phyloP scores from a whole-genome alignment of 2,113 vertebrate species.

The Ondatra zibethicus region DNA sequence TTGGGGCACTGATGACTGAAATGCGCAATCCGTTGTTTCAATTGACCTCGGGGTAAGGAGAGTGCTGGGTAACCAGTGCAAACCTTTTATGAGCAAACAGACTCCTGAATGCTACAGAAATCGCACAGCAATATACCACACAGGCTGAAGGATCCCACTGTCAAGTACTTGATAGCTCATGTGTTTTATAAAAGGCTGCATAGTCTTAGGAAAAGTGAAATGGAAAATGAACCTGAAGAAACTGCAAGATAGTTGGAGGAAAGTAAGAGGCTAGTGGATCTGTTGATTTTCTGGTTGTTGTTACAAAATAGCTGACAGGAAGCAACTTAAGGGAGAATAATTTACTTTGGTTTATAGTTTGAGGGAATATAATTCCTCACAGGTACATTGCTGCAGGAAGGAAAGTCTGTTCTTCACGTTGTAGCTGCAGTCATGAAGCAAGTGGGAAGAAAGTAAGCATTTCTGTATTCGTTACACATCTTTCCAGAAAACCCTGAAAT shows the following conservation, averaged over 20 bases:
- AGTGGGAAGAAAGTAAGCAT: not conserved
- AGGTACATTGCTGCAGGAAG: too few relatives aligned
- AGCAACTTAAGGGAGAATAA: not conserved
- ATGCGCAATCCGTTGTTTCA: constrained; percentile 57
- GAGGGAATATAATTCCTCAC: too few relatives aligned
- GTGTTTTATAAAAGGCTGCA: not conserved
- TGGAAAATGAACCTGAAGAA: not conserved
- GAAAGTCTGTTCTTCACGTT: not conserved
- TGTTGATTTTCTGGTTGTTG: not conserved
- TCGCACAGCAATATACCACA: not conserved
- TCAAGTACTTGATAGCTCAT: not conserved
- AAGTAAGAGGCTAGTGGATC: not conserved
- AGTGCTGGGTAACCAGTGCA: not conserved
- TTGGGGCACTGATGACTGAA: not conserved
- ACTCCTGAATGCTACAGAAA: not conserved
- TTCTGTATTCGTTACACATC: not conserved
- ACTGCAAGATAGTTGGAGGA: not conserved
- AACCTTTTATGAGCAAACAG: not conserved
- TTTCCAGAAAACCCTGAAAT: not conserved
- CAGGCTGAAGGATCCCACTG: not conserved
- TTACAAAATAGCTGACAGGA: not conserved
- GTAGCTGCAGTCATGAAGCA: too few relatives aligned
- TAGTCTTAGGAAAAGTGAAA: not conserved
- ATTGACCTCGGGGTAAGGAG: not conserved
- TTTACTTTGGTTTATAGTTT: not conserved